Evolutionary conservation across 2,888 invertebrate genomes (phyloP).

Genomic region (Axea sp.): DNA sequence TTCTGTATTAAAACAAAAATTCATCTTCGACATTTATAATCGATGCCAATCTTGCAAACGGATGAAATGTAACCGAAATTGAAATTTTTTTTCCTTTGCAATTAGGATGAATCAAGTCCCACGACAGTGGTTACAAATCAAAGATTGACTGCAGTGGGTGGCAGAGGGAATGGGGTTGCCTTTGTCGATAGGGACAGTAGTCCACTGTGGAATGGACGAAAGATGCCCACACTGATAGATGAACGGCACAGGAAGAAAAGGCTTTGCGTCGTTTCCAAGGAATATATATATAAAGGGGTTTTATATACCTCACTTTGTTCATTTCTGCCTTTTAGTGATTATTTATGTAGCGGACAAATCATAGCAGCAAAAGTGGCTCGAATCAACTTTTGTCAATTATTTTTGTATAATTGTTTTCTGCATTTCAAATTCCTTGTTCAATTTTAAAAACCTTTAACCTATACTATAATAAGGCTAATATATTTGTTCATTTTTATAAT

Average conservation of each 20-base stretch:
- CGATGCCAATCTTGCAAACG: conserved; percentile 8
- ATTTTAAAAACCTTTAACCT: too few species aligned
- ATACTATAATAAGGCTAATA: too few species aligned
- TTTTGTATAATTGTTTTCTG: too few species aligned
- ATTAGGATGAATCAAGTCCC: conserved; percentile 47
- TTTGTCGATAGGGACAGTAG: conserved; percentile 15
- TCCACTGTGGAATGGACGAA: conserved; percentile 42
- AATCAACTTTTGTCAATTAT: too few species aligned
- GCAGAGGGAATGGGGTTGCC: too few species aligned
- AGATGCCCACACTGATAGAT: conserved; percentile 33
- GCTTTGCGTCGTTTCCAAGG: conserved; percentile 31
- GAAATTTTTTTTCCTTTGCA: conserved; percentile 48
- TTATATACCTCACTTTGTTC: conserved; percentile 4
- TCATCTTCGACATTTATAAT: conserved; percentile 44
- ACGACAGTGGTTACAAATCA: conserved; percentile 53
- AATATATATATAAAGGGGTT: conserved; percentile 28
- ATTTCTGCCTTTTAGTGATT: conserved; percentile 1
- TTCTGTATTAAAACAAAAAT: conserved; percentile 43
- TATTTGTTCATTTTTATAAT: too few species aligned
- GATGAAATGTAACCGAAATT: conserved; percentile 41
- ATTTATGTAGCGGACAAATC: background rate
- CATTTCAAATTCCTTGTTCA: too few species aligned
- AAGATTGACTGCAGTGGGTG: conserved; percentile 48
- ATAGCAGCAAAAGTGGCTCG: too few species aligned
- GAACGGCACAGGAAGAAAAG: conserved; percentile 40